These are phyloP conservation scores for Aethes cnicana DNA, from an alignment of 2,888 invertebrate species.

Conservation along the genomic window DNA sequence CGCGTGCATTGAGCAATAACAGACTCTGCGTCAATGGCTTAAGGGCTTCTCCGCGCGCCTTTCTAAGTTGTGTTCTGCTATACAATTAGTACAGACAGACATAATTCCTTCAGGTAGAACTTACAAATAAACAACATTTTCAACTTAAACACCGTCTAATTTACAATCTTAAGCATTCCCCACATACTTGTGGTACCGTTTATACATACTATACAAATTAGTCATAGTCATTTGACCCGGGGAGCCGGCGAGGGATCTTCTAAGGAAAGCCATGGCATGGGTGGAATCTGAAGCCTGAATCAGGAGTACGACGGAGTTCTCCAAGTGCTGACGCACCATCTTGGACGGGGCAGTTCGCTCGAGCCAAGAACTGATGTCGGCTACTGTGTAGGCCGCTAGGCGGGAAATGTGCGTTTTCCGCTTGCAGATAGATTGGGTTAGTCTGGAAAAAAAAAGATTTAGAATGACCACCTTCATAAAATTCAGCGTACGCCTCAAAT, in stretches of 20 bases:
- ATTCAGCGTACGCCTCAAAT: too few relatives aligned
- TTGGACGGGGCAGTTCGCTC: conserved; percentile 60
- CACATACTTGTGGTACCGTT: conserved; percentile 75
- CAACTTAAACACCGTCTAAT: too few relatives aligned
- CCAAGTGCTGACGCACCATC: conserved; percentile 65
- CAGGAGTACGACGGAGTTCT: conserved; percentile 62
- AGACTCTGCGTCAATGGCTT: too few relatives aligned
- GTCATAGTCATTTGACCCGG: conserved; percentile 68
- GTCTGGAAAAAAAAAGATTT: conserved; percentile 49
- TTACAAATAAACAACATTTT: too few relatives aligned
- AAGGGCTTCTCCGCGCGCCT: too few relatives aligned
- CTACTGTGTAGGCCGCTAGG: conserved; percentile 69
- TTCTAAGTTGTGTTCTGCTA: too few relatives aligned
- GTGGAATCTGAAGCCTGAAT: conserved; percentile 64
- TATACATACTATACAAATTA: conserved; percentile 70
- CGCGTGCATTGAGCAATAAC: too few relatives aligned
- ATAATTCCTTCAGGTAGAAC: too few relatives aligned
- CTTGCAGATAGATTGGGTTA: conserved; percentile 71
- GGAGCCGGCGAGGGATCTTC: conserved; percentile 59
- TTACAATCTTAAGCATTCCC: conserved; percentile 65
- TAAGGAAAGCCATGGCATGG: conserved; percentile 67
- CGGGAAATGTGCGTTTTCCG: conserved; percentile 68
- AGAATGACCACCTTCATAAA: too few relatives aligned
- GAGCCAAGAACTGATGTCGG: conserved; percentile 62
- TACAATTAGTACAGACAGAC: too few relatives aligned